These are phyloP conservation scores for Dexiosoma caninum DNA, from an alignment of 2,888 invertebrate species.

Conservation along the genomic window DNA sequence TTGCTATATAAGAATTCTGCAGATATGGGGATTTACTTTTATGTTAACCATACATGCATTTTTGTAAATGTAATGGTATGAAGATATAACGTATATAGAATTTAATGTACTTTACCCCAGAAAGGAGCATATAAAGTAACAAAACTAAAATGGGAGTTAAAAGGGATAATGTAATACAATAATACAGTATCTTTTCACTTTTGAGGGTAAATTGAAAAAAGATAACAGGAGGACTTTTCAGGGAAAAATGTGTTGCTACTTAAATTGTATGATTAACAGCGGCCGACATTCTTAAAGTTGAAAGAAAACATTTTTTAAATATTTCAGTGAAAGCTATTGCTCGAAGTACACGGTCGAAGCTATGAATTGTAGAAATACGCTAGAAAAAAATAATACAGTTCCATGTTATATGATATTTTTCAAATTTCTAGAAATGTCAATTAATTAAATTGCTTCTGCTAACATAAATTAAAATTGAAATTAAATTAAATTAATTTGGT, in stretches of 20 bases:
- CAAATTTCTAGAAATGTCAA: no score
- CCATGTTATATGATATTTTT: no score
- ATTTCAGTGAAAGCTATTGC: background rate
- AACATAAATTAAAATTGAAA: no score
- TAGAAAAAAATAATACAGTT: no score
- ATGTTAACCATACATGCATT: background rate
- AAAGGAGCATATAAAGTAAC: background rate
- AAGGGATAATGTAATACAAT: background rate
- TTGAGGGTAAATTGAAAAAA: slow-evolving; percentile 7
- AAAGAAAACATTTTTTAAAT: no score
- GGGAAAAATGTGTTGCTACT: background rate
- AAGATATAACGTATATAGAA: background rate
- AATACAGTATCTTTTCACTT: background rate
- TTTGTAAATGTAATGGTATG: background rate
- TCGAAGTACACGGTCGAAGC: no score
- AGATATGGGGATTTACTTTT: background rate
- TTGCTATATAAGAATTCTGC: background rate
- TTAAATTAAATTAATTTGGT: no score
- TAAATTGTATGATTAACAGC: background rate
- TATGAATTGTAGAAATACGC: no score
- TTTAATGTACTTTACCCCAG: background rate
- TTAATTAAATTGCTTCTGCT: no score
- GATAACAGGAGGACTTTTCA: background rate
- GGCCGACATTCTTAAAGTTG: background rate
- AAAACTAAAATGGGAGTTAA: background rate